phyloP scores from a whole-genome alignment of 2,797 vertebrate genomes.

The Xerus rutilus region DNA sequence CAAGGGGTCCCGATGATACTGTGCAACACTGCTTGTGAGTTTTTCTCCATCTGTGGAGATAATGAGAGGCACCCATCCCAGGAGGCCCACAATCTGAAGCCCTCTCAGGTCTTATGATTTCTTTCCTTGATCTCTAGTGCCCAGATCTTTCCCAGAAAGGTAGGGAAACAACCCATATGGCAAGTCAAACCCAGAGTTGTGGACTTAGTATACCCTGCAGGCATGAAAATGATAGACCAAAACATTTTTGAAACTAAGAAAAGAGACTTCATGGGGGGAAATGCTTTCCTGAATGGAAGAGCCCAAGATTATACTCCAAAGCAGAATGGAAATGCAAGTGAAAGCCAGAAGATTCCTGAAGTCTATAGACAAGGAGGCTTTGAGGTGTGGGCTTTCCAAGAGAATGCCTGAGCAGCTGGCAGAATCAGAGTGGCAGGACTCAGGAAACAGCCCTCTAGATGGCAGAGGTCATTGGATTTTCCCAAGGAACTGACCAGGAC shows the following conservation, averaged over 20 bases:
- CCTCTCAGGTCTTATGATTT: not conserved
- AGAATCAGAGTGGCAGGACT: not conserved
- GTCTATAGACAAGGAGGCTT: not conserved
- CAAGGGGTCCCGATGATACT: fast-evolving
- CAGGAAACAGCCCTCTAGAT: not conserved
- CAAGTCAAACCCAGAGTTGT: not conserved
- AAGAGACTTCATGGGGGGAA: not conserved
- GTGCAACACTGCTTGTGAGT: not conserved
- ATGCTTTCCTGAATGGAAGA: not conserved
- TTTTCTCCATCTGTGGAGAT: not conserved
- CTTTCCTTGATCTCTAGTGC: not conserved
- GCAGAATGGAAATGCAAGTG: not conserved
- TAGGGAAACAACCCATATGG: not conserved
- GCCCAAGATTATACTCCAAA: not conserved
- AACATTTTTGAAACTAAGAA: not conserved
- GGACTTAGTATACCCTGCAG: not conserved
- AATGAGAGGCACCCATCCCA: not conserved
- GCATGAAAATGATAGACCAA: not conserved
- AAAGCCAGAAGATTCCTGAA: not conserved
- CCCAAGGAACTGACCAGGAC: not conserved
- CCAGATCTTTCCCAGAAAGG: not conserved
- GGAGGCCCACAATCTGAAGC: not conserved
- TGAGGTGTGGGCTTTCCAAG: not conserved
- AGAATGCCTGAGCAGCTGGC: not conserved
- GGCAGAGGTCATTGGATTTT: not conserved